A percentile compares a stretch with the other conserved stretches of the same genome.
phyloP scores from a whole-genome alignment of 2,113 vertebrate genomes.

The Falco punctatus region DNA sequence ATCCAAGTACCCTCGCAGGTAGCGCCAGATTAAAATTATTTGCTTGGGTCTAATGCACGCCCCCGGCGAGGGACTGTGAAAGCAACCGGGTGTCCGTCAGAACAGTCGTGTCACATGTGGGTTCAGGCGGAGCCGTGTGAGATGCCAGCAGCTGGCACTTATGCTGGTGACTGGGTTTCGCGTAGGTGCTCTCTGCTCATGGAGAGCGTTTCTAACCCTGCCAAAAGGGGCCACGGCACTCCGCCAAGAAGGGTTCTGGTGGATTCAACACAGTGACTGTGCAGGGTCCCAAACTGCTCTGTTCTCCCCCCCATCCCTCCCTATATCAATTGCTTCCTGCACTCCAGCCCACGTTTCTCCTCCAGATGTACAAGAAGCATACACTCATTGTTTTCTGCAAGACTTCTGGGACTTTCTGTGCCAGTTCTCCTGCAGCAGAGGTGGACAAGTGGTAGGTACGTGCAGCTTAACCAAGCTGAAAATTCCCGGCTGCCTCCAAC shows the following conservation, averaged over 20 bases:
- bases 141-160: neutral
- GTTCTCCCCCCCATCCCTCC: neutral
- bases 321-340: neutral
- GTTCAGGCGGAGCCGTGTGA: neutral
- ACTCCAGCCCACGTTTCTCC: accelerated
- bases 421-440: neutral
- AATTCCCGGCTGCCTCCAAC: neutral
- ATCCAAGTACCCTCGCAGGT: neutral
- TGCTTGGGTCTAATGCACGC: neutral
- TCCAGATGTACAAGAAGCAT: neutral
- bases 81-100: neutral
- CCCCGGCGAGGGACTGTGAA: neutral
- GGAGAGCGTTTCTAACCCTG: neutral
- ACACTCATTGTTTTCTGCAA: neutral
- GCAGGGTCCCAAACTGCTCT: neutral
- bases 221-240: neutral
- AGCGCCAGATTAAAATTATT: neutral
- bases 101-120: neutral
- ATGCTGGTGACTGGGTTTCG: neutral
- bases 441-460: neutral
- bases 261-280: neutral
- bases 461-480: neutral
- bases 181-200: neutral
- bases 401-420: neutral
- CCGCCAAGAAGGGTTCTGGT: neutral